Evolutionary conservation across 2,888 invertebrate species (phyloP), one percentile per base, ranked within the genome.

Genomic region (Silvanus unidentatus): DNA sequence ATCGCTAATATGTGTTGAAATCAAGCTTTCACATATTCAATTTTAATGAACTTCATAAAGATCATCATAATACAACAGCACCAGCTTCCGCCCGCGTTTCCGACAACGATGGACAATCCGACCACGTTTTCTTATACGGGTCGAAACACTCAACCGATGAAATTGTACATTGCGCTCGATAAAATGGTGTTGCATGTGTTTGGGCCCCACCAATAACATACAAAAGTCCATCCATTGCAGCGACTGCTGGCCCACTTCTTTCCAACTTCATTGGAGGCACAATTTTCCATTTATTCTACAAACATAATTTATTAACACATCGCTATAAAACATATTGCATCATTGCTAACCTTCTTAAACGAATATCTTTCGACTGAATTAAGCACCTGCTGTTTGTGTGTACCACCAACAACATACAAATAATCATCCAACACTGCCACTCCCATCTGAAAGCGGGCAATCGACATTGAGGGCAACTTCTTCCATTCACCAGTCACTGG

Each of bases 341-440:
- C 29, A 15, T 34, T 2, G 13, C 9, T 12, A n/a, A 88, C 84
- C 75, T 87, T 80, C 71, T 88, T 81, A 60, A 89, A 88, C 50
- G 80, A 85, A 69, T 89, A 91, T 69, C 85, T 75, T 69, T 91
- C 90, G 6, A 93, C 93, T 2, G 88, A 86, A 54, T 81, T 79
- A 34, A 94, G 78, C 43, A 90, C 88, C 60, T 84, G 85, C 48
- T 85, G 78, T 56, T 86, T 86, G 65, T 88, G 88, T 66, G 87
- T 91, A 2, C 94, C 94, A 12, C 94, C 94, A 38, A 94, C 86
- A 11, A 87, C 90, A 70, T 94, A 95, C 40, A 95, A 77, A 63
- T 81, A 80, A 56, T 85, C 84, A 68, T 87, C 86, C 29, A 93
- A 75, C 42, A 90, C 84, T n/a, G 89, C 86, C 40, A 91, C 86